Base-by-base conservation (phyloP, 2,888 invertebrate genomes). In the Xylocampa areola region DNA sequence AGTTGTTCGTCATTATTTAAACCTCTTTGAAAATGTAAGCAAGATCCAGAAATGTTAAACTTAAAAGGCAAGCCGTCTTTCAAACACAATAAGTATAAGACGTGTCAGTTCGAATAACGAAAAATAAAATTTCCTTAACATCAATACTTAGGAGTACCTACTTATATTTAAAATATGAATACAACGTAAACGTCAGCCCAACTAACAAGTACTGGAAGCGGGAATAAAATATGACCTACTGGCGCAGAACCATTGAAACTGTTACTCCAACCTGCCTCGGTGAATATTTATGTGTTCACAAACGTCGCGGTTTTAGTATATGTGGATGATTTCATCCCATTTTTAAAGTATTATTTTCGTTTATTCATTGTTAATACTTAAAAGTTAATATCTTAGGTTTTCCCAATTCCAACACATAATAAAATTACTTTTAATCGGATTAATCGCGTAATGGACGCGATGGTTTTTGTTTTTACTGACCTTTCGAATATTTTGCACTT, bases 141-240 rank as follows among this genome's bases (percentile, higher is more conserved):
- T 51, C 54, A 67, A 71, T 72, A 68, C 39, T 33, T 50, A 8
- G n/a, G 21, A 71, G 53, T 65, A 71, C 50, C n/a, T n/a, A n/a
- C n/a, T n/a, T n/a, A n/a, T n/a, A 54, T 61, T 57, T 72, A 54
- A 69, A 76, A 79, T 72, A 68, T 76, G 55, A 71, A 73, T 59
- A 51, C 43, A 59, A 35, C 45, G 69, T 63, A 70, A 71, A 73
- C 72, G 72, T 76, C 73, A 67, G 53, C 43, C 45, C 35, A 39
- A 23, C 67, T 76, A 77, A 77, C 76, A 73, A 77, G 73, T 69
- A 62, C 58, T 36, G 44, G 52, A 40, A 51, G 29, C 51, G 41
- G 65, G 76, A 79, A 80, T 80, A 75, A 78, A 73, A 80, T 80
- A 80, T 79, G 70, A 76, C 65, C 67, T 67, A 52, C 50, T 55